phyloP scores from a whole-genome alignment of 2,113 vertebrate species.

The Platysteira castanea region DNA sequence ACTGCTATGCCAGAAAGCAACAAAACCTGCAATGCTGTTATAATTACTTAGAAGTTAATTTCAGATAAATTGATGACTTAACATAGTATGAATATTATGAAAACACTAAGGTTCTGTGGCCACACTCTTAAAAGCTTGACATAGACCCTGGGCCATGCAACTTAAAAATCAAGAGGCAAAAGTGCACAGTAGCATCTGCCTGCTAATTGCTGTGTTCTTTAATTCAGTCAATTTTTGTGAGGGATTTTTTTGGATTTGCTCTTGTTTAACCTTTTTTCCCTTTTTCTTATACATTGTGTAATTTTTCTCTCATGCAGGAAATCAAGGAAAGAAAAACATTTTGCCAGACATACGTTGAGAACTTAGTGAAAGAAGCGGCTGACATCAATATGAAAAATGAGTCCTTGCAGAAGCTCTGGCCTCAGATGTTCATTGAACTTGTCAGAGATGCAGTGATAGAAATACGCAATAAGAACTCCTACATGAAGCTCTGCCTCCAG shows the following conservation, averaged over 20 bases:
- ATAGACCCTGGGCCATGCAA: not conserved
- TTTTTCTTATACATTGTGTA: not conserved
- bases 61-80: not conserved
- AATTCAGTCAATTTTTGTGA: not conserved
- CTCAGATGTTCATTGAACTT: slow-evolving; percentile 92
- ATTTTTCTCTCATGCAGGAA: slow-evolving; percentile 61
- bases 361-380: slow-evolving; percentile 82
- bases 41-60: not conserved
- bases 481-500: slow-evolving; percentile 84
- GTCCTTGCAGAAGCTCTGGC: slow-evolving; percentile 93
- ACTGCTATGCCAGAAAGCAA: not conserved
- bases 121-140: not conserved
- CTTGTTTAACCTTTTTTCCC: not conserved
- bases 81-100: not conserved
- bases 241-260: not conserved
- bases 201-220: not conserved
- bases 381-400: slow-evolving; percentile 90
- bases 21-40: not conserved
- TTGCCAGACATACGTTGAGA: slow-evolving; percentile 83
- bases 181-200: not conserved
- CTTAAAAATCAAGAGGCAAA: not conserved
- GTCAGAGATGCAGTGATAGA: slow-evolving; percentile 91
- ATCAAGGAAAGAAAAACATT: slow-evolving; percentile 76
- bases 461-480: slow-evolving; percentile 82
- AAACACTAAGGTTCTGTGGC: not conserved